These are phyloP conservation scores for Melieria omissa DNA, from an alignment of 2,888 invertebrate genomes.

Conservation along the genomic window DNA sequence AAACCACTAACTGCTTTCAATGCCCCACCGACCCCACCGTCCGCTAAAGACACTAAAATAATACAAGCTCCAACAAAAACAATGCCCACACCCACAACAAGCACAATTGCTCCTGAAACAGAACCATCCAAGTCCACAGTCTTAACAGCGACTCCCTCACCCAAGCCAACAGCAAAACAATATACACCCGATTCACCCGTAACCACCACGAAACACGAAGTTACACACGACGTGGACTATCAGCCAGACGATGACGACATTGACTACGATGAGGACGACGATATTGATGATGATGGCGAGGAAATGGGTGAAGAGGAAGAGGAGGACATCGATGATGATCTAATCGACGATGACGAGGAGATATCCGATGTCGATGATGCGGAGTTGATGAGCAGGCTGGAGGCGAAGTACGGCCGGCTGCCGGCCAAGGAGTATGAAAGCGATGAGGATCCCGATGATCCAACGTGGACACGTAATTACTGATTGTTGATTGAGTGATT, in stretches of 20 bases:
- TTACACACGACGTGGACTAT: slow-evolving; percentile 45
- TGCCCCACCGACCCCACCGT: slow-evolving; percentile 39
- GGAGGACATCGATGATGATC: slow-evolving; percentile 66
- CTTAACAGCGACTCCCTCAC: background rate
- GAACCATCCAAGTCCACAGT: slow-evolving; percentile 14
- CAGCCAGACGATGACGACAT: slow-evolving; percentile 58
- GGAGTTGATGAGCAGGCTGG: slow-evolving; percentile 76
- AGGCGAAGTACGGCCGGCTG: slow-evolving; percentile 79
- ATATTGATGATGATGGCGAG: slow-evolving; percentile 51
- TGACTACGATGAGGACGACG: slow-evolving; percentile 51
- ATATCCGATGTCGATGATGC: slow-evolving; percentile 77
- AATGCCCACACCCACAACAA: slow-evolving; percentile 19
- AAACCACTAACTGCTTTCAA: slow-evolving; percentile 39
- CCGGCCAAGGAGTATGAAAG: slow-evolving; percentile 71
- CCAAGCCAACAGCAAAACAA: slow-evolving; percentile 17
- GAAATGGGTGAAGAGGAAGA: slow-evolving; percentile 62
- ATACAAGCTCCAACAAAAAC: slow-evolving; percentile 13
- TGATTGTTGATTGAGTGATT: slow-evolving; percentile 43
- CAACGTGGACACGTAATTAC: slow-evolving; percentile 67
- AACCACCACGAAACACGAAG: slow-evolving; percentile 29
- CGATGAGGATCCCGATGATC: slow-evolving; percentile 65
- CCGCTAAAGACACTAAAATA: slow-evolving; percentile 8
- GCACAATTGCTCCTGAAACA: slow-evolving; percentile 8
- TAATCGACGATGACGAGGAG: slow-evolving; percentile 69
- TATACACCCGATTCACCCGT: slow-evolving; percentile 17